These are phyloP conservation scores for Pachydiplax longipennis DNA, from an alignment of 2,888 invertebrate genomes.

Conservation along the genomic window DNA sequence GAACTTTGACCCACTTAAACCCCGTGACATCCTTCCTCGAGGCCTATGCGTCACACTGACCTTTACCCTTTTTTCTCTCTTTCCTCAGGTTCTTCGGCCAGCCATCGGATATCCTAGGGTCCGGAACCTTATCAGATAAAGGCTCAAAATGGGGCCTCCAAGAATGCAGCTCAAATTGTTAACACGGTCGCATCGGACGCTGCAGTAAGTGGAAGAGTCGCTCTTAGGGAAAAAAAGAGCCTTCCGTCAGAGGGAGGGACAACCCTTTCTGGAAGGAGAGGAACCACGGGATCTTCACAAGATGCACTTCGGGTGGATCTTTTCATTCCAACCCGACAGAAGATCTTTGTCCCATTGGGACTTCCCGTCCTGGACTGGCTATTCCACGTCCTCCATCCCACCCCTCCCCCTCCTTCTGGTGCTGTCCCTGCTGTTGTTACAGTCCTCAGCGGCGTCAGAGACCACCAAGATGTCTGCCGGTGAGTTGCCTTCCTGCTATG, in stretches of 20 bases:
- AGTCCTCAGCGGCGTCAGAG: neutral
- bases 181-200: neutral
- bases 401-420: neutral
- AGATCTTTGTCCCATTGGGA: neutral
- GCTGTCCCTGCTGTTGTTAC: neutral
- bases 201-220: neutral
- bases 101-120: neutral
- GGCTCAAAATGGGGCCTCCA: neutral
- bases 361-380: neutral
- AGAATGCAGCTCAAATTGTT: neutral
- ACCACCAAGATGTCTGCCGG: slow-evolving; percentile 6
- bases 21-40: too few species aligned
- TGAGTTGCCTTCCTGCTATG: neutral
- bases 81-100: neutral
- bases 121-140: too few species aligned
- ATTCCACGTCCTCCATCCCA: neutral
- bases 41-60: neutral
- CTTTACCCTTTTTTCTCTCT: neutral
- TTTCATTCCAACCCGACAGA: neutral
- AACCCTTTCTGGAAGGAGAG: neutral
- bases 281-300: neutral
- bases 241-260: neutral
- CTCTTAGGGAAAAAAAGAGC: neutral
- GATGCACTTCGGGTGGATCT: slow-evolving; percentile 5
- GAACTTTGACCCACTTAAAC: too few species aligned